A percentile compares a stretch with the other conserved stretches of the same genome.
Evolutionary conservation across 2,113 vertebrate genomes (phyloP).

Genomic region (Rousettus leschenaultii): DNA sequence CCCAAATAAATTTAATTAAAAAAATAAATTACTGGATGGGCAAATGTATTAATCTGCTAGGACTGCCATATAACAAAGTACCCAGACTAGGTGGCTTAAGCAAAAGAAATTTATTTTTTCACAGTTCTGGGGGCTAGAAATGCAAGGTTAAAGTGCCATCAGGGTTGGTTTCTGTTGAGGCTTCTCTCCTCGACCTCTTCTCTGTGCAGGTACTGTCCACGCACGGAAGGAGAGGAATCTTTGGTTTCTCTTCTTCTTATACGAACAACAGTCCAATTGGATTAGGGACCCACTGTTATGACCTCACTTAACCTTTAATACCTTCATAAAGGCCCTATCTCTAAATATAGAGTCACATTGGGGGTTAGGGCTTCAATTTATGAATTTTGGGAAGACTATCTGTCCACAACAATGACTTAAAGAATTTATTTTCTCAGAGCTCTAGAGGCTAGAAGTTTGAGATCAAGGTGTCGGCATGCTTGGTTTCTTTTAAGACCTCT

Average conservation of each 20-base stretch:
- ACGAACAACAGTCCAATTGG: neutral
- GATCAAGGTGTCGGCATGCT: neutral
- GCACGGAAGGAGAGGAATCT: neutral
- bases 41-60: neutral
- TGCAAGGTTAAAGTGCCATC: neutral
- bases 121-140: neutral
- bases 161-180: conserved; percentile 1
- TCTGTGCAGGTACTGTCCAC: neutral
- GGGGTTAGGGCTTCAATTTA: conserved; percentile 13
- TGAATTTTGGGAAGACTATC: neutral
- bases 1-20: too few relatives aligned
- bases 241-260: neutral
- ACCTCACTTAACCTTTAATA: conserved; percentile 10
- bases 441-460: neutral
- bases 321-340: neutral
- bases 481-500: neutral
- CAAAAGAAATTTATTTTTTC: conserved; percentile 7
- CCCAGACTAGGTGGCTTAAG: neutral
- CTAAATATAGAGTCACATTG: neutral
- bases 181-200: neutral
- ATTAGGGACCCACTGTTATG: neutral
- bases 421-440: neutral
- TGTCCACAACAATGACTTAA: neutral
- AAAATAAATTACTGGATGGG: conserved; percentile 19
- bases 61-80: neutral